phyloP scores from a whole-genome alignment of 2,888 invertebrate species.

The Phortica magna region DNA sequence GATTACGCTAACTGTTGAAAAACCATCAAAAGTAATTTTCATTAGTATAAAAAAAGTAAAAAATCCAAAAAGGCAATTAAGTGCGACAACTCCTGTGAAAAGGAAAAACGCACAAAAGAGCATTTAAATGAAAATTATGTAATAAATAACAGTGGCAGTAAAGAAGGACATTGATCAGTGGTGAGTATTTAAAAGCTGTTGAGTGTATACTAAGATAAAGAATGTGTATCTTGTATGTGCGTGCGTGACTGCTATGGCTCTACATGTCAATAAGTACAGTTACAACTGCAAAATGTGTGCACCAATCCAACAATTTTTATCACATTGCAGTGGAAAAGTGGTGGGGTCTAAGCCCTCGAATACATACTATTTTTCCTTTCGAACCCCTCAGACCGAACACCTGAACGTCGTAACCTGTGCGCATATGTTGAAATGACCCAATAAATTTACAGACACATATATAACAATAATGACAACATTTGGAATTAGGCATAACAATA shows the following conservation, averaged over 20 bases:
- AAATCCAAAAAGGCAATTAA: slow-evolving; percentile 56
- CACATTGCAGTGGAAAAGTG: neutral
- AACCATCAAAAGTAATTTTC: slow-evolving; percentile 66
- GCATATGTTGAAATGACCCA: slow-evolving; percentile 37
- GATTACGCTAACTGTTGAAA: slow-evolving; percentile 64
- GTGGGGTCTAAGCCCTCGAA: slow-evolving; percentile 9
- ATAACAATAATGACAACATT: slow-evolving; percentile 56
- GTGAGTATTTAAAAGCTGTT: slow-evolving; percentile 45
- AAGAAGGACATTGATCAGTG: slow-evolving; percentile 38
- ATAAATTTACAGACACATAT: slow-evolving; percentile 8
- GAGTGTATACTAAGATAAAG: slow-evolving; percentile 49
- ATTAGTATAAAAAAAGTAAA: slow-evolving; percentile 40
- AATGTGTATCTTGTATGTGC: neutral
- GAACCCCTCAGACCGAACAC: slow-evolving; percentile 48
- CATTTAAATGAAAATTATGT: slow-evolving; percentile 53
- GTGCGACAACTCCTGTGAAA: slow-evolving; percentile 60
- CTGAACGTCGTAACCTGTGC: slow-evolving; percentile 66
- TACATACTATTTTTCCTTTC: neutral
- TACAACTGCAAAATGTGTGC: slow-evolving; percentile 60
- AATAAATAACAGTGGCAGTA: slow-evolving; percentile 50
- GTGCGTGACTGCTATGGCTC: neutral
- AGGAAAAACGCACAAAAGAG: neutral
- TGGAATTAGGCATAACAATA: slow-evolving; percentile 64
- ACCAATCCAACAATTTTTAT: slow-evolving; percentile 6
- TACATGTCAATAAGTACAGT: slow-evolving; percentile 55